phyloP scores from a whole-genome alignment of 2,797 vertebrate genomes.

The Pipistrellus kuhlii region DNA sequence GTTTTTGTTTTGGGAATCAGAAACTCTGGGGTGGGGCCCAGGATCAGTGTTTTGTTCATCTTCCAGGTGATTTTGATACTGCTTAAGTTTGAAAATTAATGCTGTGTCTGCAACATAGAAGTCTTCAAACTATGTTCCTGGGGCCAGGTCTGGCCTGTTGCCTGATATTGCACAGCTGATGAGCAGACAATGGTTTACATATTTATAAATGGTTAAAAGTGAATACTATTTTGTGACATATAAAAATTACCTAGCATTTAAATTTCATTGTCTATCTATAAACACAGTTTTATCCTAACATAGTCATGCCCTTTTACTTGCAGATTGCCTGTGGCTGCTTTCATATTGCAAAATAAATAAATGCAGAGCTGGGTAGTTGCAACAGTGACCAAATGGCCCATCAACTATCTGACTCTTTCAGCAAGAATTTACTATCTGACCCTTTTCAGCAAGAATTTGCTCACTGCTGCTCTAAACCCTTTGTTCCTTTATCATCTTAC shows the following conservation, averaged over 20 bases:
- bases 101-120: background rate
- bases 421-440: background rate
- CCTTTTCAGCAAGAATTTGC: background rate
- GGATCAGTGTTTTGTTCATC: background rate
- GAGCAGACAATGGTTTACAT: background rate
- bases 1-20: slow-evolving; percentile 23
- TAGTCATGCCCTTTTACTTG: background rate
- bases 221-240: background rate
- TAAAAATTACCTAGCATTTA: background rate
- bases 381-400: background rate
- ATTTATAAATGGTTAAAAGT: background rate
- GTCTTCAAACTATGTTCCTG: background rate
- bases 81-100: background rate
- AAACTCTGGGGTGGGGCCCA: background rate
- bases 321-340: background rate
- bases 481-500: background rate
- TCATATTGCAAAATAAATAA: background rate
- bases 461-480: background rate
- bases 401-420: background rate
- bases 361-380: background rate
- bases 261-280: background rate
- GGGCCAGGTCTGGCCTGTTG: background rate
- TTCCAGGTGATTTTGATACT: background rate
- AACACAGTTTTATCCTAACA: background rate
- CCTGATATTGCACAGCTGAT: background rate